phyloP scores from a whole-genome alignment of 1,140 invertebrate genomes.

The Papilio machaon region DNA sequence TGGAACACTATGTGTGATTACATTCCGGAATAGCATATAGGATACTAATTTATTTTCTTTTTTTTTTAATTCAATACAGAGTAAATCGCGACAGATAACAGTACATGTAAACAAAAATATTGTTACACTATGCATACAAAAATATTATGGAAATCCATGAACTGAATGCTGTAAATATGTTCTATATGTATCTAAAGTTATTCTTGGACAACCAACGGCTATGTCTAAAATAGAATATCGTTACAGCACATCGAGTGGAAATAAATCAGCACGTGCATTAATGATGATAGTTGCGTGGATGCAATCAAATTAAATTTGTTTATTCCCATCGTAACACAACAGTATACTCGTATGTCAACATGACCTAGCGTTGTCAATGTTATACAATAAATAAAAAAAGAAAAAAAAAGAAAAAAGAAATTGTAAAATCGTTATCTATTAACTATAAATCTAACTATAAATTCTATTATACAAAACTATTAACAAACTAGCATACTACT shows the following conservation, averaged over 20 bases:
- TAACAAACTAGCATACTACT: too few species aligned
- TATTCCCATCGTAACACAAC: neutral
- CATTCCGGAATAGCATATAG: too few species aligned
- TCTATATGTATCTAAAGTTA: neutral
- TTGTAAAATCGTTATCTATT: too few species aligned
- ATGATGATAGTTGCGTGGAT: conserved; percentile 19
- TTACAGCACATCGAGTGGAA: conserved; percentile 18
- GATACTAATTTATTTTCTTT: too few species aligned
- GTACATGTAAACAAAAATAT: neutral
- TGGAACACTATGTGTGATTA: too few species aligned
- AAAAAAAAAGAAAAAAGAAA: too few species aligned
- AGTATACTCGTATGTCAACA: neutral
- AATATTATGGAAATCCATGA: neutral
- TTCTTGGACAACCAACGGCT: conserved; percentile 31
- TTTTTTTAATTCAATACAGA: too few species aligned
- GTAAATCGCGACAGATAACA: neutral
- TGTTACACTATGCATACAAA: neutral
- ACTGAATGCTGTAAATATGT: neutral
- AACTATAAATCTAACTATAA: too few species aligned
- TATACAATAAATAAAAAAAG: neutral
- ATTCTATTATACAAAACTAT: too few species aligned
- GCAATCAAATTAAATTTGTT: conserved; percentile 13
- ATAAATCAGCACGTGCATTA: conserved; percentile 35
- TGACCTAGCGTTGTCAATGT: neutral
- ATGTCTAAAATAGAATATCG: conserved; percentile 24